Evolutionary conservation across 2,797 vertebrate species (phyloP), one percentile per base, ranked within the genome.

Genomic region (Lithobates pipiens): DNA sequence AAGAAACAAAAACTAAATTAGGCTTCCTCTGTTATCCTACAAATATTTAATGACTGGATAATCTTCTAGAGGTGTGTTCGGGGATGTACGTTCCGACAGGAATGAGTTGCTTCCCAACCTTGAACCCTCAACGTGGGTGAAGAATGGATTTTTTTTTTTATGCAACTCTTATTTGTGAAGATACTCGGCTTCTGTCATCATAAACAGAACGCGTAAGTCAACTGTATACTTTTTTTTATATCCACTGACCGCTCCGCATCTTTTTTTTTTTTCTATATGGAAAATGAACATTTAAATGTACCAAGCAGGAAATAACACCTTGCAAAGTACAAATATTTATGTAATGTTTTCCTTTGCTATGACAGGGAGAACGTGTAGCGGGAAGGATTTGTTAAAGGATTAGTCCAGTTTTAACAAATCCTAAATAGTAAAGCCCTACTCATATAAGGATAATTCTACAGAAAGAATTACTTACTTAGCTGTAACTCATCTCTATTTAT

Each of bases 1-100:
- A 93, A 94, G 93, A 94, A 95, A 95, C 94, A 95, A 95, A 95
- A 95, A 94, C 94, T 93, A 95, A 95, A 95, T 95, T 95, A 95
- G 95, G 93, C 93, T 94, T 94, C 93, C 93, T 91, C 93, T 94
- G 93, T 94, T 95, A 94, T 94, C 93, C 94, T 94, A 94, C 95
- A 95, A 95, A 95, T 94, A 94, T 95, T 95, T 95, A 95, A 95
- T 94, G 94, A 95, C 29, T 91, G 94, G 93, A 94, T 95, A 94
- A 94, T 95, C 94, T 95, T 91, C 91, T 95, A 90, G 92, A 93
- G 93, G 94, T 93, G 93, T 85, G 93, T 93, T 91, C 89, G 87
- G 93, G 93, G 91, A 92, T 92, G 90, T 39, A 23, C 23, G 44
- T 88, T 91, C 93, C 81, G 25, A 88, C 90, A 91, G 91, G 90